These are phyloP conservation scores for Cheilosia scutellata DNA, from an alignment of 2,888 invertebrate species.

Conservation along the genomic window DNA sequence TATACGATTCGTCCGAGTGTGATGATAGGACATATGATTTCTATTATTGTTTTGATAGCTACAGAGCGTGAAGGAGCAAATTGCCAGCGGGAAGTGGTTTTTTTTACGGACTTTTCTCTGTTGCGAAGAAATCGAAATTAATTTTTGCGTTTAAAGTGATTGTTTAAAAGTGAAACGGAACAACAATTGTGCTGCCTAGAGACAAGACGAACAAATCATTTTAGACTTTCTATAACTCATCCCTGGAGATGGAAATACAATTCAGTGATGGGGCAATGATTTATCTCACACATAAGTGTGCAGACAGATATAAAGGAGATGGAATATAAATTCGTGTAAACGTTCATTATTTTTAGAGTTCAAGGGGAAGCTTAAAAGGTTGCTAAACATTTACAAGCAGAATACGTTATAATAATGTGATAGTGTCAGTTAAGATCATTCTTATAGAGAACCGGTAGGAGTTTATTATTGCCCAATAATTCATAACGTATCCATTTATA, in stretches of 20 bases:
- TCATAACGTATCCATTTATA: too few relatives aligned
- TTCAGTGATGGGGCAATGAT: constrained; percentile 18
- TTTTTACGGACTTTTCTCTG: background rate
- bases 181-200: background rate
- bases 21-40: constrained; percentile 25
- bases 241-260: constrained; percentile 5
- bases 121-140: background rate
- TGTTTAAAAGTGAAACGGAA: background rate
- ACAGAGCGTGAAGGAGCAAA: background rate
- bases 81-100: background rate
- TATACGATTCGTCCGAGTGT: constrained; percentile 18
- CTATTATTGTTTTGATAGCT: constrained; percentile 34
- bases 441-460: too few relatives aligned
- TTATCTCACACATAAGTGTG: constrained; percentile 14
- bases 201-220: background rate
- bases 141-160: constrained; percentile 6
- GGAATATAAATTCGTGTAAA: background rate
- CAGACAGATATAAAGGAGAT: constrained; percentile 12
- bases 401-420: too few relatives aligned
- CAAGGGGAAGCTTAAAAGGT: background rate
- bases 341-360: background rate
- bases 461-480: too few relatives aligned
- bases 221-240: constrained; percentile 9
- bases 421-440: too few relatives aligned
- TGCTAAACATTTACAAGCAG: too few relatives aligned